A percentile compares a stretch with the other conserved stretches of the same genome.
phyloP scores from a whole-genome alignment of 2,113 vertebrate genomes.

The Cebidichthys violaceus region DNA sequence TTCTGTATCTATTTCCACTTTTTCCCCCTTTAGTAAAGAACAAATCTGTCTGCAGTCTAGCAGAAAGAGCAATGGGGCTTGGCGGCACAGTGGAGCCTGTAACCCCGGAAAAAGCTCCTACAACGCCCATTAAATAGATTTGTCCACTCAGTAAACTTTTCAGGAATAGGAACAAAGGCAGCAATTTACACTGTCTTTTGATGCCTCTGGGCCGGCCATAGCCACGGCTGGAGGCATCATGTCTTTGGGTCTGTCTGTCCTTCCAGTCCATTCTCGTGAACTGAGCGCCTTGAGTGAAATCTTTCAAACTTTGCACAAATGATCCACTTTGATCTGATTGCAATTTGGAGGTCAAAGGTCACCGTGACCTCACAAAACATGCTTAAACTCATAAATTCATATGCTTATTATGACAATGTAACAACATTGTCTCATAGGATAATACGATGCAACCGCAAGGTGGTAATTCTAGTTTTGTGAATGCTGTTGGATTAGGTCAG shows the following conservation, averaged over 20 bases:
- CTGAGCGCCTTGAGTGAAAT: no score
- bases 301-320: no score
- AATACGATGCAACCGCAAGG: neutral
- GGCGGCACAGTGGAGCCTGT: conserved; percentile 1
- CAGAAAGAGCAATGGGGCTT: conserved; percentile 21
- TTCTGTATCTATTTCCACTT: conserved; percentile 5
- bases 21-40: conserved; percentile 7
- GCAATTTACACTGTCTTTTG: neutral
- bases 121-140: conserved; percentile 3
- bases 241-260: neutral
- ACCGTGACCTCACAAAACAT: neutral
- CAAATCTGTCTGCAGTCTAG: conserved; percentile 8
- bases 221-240: neutral
- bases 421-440: neutral
- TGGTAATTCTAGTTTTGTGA: neutral
- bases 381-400: no score
- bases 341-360: neutral
- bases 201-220: neutral
- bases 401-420: neutral
- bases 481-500: neutral
- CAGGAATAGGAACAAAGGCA: neutral
- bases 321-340: no score
- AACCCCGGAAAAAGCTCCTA: neutral
- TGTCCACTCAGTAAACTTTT: neutral
- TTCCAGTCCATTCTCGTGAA: neutral